These are phyloP conservation scores for Chalcosyrphus nemorum DNA, from an alignment of 2,888 invertebrate genomes.

Conservation along the genomic window DNA sequence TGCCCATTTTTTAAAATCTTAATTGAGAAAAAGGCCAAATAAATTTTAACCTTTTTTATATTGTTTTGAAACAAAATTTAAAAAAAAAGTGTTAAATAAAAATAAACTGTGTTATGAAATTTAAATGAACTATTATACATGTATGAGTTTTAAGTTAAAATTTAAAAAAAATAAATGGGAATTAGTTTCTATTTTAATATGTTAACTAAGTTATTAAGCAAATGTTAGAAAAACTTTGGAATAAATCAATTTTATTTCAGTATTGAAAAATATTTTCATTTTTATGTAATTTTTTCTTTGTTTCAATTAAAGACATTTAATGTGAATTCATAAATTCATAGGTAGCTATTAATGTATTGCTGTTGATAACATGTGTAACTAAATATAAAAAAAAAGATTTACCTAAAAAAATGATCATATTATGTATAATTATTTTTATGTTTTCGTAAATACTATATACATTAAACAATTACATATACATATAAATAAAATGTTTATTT, in stretches of 20 bases:
- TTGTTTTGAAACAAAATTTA: not conserved
- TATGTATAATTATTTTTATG: conserved; percentile 55
- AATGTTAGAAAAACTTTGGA: not conserved
- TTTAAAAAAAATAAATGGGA: not conserved
- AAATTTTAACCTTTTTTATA: conserved; percentile 1
- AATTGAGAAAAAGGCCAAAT: conserved; percentile 50
- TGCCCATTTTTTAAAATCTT: conserved; percentile 49
- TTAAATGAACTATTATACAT: conserved; percentile 14
- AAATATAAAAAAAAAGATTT: conserved; percentile 47
- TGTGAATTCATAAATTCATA: conserved; percentile 60
- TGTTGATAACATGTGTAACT: conserved; percentile 61
- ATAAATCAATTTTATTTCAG: not conserved
- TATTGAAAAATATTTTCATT: not conserved
- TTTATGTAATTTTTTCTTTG: conserved; percentile 1
- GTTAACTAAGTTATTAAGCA: not conserved
- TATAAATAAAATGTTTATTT: conserved; percentile 69
- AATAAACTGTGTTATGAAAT: conserved; percentile 54
- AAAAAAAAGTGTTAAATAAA: conserved; percentile 44
- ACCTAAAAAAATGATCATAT: conserved; percentile 33
- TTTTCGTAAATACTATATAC: conserved; percentile 65
- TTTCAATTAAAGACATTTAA: conserved; percentile 51
- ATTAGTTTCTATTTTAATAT: not conserved
- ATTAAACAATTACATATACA: conserved; percentile 55
- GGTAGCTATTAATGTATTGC: conserved; percentile 65
- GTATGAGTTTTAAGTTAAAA: not conserved